Conservation (phyloP, 2,888 invertebrate genomes). For the Ophion ellenae region DNA sequence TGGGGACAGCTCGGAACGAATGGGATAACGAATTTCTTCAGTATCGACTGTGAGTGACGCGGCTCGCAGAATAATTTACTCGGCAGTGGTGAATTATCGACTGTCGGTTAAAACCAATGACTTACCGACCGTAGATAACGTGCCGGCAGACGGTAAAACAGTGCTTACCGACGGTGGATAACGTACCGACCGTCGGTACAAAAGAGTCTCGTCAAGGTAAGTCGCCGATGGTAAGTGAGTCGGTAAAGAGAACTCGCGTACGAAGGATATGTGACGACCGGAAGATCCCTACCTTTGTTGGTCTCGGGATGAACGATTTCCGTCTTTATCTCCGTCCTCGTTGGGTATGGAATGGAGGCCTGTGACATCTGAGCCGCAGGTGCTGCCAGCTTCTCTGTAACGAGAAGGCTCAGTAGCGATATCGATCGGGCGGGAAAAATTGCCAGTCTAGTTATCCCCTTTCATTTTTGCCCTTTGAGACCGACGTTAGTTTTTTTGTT, state of each 20-base stretch:
- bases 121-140: not conserved
- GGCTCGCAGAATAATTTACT: not conserved
- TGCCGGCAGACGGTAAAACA: not conserved
- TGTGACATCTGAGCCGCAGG: constrained; percentile 81
- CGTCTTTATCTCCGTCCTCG: constrained; percentile 81
- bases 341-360: constrained; percentile 81
- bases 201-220: not conserved
- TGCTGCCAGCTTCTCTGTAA: constrained; percentile 84
- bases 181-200: constrained; percentile 7
- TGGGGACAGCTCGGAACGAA: not conserved
- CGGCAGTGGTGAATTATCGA: constrained; percentile 15
- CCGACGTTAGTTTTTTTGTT: not conserved
- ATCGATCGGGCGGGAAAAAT: constrained; percentile 40
- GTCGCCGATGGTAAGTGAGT: not conserved
- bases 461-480: too few relatives aligned
- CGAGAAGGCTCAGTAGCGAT: constrained; percentile 52
- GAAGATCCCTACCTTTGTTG: constrained; percentile 79
- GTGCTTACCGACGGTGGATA: not conserved
- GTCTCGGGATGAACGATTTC: constrained; percentile 79
- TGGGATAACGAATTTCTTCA: not conserved
- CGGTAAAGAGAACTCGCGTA: constrained; percentile 22
- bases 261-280: not conserved
- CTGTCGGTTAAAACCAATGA: not conserved
- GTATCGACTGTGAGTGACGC: constrained; percentile 14
- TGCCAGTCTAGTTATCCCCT: not conserved